These are phyloP conservation scores for Nibea albiflora DNA, from an alignment of 2,113 vertebrate genomes.

Conservation along the genomic window DNA sequence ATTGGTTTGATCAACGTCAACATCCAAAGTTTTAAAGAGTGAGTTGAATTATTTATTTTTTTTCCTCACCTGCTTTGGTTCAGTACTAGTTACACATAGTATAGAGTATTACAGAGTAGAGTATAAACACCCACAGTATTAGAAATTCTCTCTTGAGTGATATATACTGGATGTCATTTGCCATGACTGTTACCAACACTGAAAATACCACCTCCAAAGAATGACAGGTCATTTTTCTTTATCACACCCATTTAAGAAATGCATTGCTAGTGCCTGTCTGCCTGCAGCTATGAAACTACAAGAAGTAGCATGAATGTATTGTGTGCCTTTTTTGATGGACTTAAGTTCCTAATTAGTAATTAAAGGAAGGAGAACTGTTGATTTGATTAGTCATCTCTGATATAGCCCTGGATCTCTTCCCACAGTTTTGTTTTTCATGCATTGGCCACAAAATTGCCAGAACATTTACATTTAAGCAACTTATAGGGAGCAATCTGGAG, in stretches of 20 bases:
- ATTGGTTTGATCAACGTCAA: slow-evolving; percentile 2
- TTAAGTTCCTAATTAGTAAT: not conserved
- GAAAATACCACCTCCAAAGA: not conserved
- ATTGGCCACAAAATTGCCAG: not conserved
- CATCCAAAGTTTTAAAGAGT: slow-evolving; percentile 19
- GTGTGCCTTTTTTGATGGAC: not conserved
- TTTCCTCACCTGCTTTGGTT: not conserved
- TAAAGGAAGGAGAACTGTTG: not conserved
- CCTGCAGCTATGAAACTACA: not conserved
- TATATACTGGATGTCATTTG: no score
- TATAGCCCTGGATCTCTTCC: not conserved
- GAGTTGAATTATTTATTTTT: slow-evolving; percentile 10
- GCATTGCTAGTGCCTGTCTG: not conserved
- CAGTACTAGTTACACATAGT: not conserved
- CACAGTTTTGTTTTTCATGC: not conserved
- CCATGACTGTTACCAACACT: not conserved
- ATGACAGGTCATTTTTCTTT: not conserved
- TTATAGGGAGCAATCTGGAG: no score
- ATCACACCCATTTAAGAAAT: not conserved
- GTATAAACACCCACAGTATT: no score
- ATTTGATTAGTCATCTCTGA: slow-evolving; percentile 14
- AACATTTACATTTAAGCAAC: no score
- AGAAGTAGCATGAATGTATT: not conserved
- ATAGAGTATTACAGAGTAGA: not conserved
- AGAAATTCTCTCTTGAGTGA: not conserved